Evolutionary conservation across 2,113 vertebrate genomes (phyloP), one percentile per base, ranked within the genome.

Genomic region (Crypturellus undulatus): DNA sequence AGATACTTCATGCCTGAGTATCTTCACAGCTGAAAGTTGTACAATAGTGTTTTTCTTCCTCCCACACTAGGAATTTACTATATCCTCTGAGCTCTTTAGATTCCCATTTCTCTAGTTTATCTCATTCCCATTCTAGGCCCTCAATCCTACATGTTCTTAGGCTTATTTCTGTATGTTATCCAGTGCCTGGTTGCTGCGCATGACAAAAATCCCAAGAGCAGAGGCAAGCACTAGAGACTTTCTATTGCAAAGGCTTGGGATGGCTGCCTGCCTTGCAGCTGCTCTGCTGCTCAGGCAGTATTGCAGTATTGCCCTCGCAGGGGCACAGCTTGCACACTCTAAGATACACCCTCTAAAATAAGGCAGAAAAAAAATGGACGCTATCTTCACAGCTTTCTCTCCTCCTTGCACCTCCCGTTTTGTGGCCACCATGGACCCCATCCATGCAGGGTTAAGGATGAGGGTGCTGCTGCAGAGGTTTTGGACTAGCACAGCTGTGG

Each of bases 11-110:
- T 0, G 1, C 88, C 88, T 72, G 69, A 94, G 40, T 90, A 71
- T 87, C 92, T 93, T 92, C 94, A 89, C 80, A 93, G 89, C 67
- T 96, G 88, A 94, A 93, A 90, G 80, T 45, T 92, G 45, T 93
- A 84, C 82, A 68, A 42, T 43, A 69, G 25, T 88, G 77, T 84
- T 94, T 97, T 92, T 70, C 73, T 92, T 84, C 80, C 93, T 96
- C 92, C 94, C 89, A 96, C 93, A 87, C 83, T 16, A 82, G 43
- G 85, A 95, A 89, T 94, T 93, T 87, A 38, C 58, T 76, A 8
- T 95, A 65, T 84, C 83, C n/a, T 94, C 58, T 77, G 56, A 85
- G 79, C 45, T 80, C 24, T 40, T 84, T 92, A 65, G 71, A 90
- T 85, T 38, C 68, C 43, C 72, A 3, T 82, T 92, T 93, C 92